These are phyloP conservation scores for Acanthurus leucopareius DNA, from an alignment of 2,797 vertebrate species.

Conservation along the genomic window DNA sequence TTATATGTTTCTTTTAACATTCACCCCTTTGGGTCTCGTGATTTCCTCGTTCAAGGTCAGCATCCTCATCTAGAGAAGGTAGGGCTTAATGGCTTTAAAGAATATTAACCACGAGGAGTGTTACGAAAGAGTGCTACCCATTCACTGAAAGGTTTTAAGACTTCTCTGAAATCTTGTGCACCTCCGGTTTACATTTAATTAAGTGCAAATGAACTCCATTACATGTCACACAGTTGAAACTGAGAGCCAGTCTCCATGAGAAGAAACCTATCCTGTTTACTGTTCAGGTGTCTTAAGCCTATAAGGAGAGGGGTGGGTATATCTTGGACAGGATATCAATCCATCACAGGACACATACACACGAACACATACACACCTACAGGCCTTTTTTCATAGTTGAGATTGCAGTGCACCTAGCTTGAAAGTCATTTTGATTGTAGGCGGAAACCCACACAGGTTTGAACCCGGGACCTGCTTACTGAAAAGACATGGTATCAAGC, in stretches of 20 bases:
- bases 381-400: conserved; percentile 4
- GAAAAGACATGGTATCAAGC: not conserved
- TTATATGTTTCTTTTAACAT: not conserved
- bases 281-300: conserved; percentile 15
- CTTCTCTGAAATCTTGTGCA: not conserved
- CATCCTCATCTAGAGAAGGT: not conserved
- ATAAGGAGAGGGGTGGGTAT: not conserved
- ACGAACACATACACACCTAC: not conserved
- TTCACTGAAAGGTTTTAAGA: not conserved
- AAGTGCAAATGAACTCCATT: not conserved
- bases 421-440: not conserved
- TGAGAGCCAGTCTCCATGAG: conserved; percentile 32
- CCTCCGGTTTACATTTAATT: conserved; percentile 11
- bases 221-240: not conserved
- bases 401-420: conserved; percentile 10
- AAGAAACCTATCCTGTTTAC: conserved; percentile 23
- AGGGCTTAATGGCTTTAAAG: not conserved
- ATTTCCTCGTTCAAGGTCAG: not conserved
- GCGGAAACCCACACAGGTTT: not conserved
- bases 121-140: not conserved
- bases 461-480: not conserved
- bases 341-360: not conserved
- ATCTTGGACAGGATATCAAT: conserved; percentile 4
- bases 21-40: not conserved
- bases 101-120: not conserved